A percentile compares a stretch with the other conserved stretches of the same genome.
Conservation (phyloP, 2,113 vertebrate genomes). For the Xiphorhynchus elegans region DNA sequence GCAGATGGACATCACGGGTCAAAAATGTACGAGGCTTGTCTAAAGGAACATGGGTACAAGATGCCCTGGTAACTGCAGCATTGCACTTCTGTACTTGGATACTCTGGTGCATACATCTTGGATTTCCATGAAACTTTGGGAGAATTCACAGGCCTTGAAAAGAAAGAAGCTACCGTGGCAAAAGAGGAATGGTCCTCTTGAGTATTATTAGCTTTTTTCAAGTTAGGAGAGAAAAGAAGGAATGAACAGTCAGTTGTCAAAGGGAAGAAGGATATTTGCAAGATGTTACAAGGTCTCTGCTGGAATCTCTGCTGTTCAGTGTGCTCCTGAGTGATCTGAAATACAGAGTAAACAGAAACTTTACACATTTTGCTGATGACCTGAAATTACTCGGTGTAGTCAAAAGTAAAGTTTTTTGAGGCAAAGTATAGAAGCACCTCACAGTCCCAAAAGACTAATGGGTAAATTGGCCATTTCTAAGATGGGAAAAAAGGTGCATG, state of each 20-base stretch:
- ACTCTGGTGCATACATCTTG: background rate
- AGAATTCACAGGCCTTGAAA: background rate
- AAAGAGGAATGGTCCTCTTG: background rate
- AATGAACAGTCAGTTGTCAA: background rate
- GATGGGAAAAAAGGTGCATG: background rate
- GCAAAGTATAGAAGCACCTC: background rate
- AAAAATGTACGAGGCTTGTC: slow-evolving; percentile 8
- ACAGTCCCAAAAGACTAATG: background rate
- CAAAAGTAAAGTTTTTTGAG: background rate
- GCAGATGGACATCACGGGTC: slow-evolving; percentile 20
- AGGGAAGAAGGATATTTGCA: background rate
- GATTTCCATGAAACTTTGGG: background rate
- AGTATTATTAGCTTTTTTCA: background rate
- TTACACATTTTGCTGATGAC: background rate
- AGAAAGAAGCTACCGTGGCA: background rate
- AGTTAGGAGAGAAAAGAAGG: background rate
- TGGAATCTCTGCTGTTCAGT: background rate
- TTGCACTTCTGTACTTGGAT: background rate
- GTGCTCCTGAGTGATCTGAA: background rate
- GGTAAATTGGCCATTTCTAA: background rate
- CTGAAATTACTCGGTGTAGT: background rate
- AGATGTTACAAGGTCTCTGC: background rate
- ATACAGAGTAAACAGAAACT: background rate
- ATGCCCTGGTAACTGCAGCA: background rate
- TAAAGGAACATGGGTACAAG: background rate